Percentiles rank a stretch among this genome's conserved stretches.
phyloP scores from a whole-genome alignment of 2,888 invertebrate genomes.

The Gymnocheta viridis region DNA sequence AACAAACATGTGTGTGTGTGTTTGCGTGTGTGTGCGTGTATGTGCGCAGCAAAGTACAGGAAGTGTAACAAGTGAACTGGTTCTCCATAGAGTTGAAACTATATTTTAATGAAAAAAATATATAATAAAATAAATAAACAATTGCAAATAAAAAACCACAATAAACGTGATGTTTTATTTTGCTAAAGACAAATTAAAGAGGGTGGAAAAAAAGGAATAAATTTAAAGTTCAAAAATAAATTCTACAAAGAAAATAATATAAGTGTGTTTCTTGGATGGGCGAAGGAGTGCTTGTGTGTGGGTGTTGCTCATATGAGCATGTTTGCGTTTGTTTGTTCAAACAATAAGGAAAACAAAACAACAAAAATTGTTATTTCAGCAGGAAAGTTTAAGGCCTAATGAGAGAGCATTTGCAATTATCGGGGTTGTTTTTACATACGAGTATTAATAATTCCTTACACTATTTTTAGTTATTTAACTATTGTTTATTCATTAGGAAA shows the following conservation, averaged over 20 bases:
- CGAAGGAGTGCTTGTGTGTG: neutral
- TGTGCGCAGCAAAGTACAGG: conserved; percentile 18
- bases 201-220: conserved; percentile 15
- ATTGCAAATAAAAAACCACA: conserved; percentile 2
- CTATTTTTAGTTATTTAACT: conserved; percentile 6
- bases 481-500: conserved; percentile 29
- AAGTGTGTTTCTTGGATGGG: neutral
- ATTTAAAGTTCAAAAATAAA: conserved; percentile 18
- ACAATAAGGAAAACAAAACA: conserved; percentile 9
- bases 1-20: too few relatives aligned
- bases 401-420: neutral
- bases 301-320: neutral
- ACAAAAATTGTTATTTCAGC: conserved; percentile 38
- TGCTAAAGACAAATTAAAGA: conserved; percentile 18
- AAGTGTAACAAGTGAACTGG: conserved; percentile 63
- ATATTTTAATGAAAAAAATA: conserved; percentile 2
- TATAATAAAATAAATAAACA: conserved; percentile 9
- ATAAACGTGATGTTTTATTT: conserved; percentile 17
- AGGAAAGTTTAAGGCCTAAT: conserved; percentile 30
- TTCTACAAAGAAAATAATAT: conserved; percentile 49
- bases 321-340: neutral
- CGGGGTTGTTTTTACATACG: conserved; percentile 37
- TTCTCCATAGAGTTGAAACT: conserved; percentile 44
- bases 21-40: too few relatives aligned
- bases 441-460: neutral